Evolutionary conservation across 2,113 vertebrate genomes (phyloP), one percentile per base, ranked within the genome.

Genomic region (Pelecanus crispus): DNA sequence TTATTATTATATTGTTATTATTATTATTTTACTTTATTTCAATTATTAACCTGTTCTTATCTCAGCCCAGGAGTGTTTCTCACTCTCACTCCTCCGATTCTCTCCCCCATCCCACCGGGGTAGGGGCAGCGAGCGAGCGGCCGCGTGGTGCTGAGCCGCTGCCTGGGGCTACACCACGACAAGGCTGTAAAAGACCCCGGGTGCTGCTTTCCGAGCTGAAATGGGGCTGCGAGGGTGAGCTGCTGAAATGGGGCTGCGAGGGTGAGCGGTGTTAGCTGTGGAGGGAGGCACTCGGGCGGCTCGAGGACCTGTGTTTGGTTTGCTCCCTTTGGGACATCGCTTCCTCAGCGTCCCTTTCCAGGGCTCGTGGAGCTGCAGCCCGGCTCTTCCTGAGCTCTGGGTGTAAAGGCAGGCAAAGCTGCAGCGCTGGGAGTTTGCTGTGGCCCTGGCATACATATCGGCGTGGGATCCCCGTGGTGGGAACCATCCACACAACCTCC

Each of bases 361-460:
- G 21, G 49, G 18, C 1, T 20, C n/a, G 56, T 5, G 53, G 49
- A 58, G 71, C 71, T 40, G 70, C 49, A 29, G 36, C 62, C 55
- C 21, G 8, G 70, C 38, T 81, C 44, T n/a, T 52, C 44, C 74
- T 4, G 0, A 11, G 74, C 75, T 31, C 52, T 6, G 15, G 2
- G 36, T 19, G 34, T 14, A 7, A 22, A 17, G 0, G 2, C 55
- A 24, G 49, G 70, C 24, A 25, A 29, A 63, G 19, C 26, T 10
- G 17, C 53, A 6, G 3, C 3, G 1, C 18, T 0, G 10, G 18
- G 42, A 50, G 47, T 5, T 36, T 0, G 2, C 52, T 29, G 61
- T 17, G 36, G 31, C 17, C 17, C 12, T 6, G 32, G 34, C 11
- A 3, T 8, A 5, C 1, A 3, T 14, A 10, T 29, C 75, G 16